Conservation (phyloP, 2,797 vertebrate genomes). For the Pangasius djambal region DNA sequence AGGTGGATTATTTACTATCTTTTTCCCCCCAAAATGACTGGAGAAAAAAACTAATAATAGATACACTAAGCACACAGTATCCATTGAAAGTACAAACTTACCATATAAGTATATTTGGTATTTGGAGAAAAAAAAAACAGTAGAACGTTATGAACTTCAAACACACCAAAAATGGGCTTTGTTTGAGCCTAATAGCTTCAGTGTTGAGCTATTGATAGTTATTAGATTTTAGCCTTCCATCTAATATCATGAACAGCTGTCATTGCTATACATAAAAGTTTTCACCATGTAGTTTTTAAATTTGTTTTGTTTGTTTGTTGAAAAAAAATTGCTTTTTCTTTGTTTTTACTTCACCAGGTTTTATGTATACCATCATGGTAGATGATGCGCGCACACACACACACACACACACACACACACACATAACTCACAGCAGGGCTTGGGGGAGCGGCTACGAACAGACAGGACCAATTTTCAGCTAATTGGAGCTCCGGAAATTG, state of each 20-base stretch:
- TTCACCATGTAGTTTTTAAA: neutral
- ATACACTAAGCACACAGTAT: neutral
- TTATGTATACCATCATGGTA: neutral
- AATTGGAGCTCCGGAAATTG: slow-evolving; percentile 84
- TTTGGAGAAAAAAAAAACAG: neutral
- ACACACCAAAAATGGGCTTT: neutral
- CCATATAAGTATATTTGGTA: neutral
- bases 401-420: slow-evolving; percentile 28
- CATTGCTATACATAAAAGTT: neutral
- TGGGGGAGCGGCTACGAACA: slow-evolving; percentile 70
- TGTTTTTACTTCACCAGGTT: slow-evolving; percentile 5
- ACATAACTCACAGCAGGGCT: slow-evolving; percentile 42
- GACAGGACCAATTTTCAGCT: slow-evolving; percentile 81
- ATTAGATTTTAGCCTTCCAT: neutral
- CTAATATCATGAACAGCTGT: neutral
- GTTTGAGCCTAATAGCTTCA: neutral
- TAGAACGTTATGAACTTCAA: neutral
- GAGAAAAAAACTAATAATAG: no score
- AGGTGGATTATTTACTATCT: neutral
- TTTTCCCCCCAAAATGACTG: neutral
- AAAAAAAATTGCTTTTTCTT: neutral
- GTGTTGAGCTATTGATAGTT: neutral
- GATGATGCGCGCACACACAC: neutral
- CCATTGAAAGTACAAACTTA: neutral
- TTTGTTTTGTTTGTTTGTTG: neutral